A percentile compares a stretch with the other conserved stretches of the same genome.
Conservation (phyloP, 2,113 vertebrate genomes). For the Centropus unirufus region DNA sequence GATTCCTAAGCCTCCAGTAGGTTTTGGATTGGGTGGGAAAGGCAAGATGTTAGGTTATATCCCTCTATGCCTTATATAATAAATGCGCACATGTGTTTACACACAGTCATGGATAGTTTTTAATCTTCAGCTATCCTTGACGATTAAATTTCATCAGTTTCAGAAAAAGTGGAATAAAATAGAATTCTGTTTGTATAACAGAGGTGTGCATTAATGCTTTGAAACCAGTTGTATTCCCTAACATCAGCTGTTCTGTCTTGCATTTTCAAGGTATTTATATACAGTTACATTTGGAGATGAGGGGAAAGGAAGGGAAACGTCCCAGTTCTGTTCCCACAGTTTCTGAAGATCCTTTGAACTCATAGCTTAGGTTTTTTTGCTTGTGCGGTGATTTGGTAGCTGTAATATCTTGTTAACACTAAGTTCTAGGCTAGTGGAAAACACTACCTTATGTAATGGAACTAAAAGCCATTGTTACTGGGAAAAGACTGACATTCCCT, state of each 20-base stretch:
- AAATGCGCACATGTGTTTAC: neutral
- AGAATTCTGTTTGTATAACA: neutral
- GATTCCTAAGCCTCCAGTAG: neutral
- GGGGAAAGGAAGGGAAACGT: fast-evolving
- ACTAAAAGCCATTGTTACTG: conserved; percentile 21
- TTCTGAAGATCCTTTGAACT: neutral
- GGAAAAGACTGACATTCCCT: neutral
- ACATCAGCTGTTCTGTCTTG: neutral
- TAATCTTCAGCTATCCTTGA: neutral
- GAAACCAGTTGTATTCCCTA: neutral
- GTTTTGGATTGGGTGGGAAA: fast-evolving
- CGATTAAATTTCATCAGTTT: neutral
- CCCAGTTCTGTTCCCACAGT: neutral
- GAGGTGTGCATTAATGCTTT: neutral
- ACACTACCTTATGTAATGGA: neutral
- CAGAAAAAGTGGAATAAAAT: neutral
- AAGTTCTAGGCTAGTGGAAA: neutral
- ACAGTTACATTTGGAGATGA: neutral
- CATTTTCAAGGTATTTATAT: neutral
- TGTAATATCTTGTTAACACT: neutral
- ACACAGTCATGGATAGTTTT: neutral
- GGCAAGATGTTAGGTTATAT: neutral
- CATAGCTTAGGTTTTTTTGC: fast-evolving
- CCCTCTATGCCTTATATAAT: too few relatives aligned
- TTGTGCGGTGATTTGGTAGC: neutral